A percentile compares a stretch with the other conserved stretches of the same genome.
phyloP scores from a whole-genome alignment of 1,140 invertebrate genomes.

The Drosophila lacteicornis region DNA sequence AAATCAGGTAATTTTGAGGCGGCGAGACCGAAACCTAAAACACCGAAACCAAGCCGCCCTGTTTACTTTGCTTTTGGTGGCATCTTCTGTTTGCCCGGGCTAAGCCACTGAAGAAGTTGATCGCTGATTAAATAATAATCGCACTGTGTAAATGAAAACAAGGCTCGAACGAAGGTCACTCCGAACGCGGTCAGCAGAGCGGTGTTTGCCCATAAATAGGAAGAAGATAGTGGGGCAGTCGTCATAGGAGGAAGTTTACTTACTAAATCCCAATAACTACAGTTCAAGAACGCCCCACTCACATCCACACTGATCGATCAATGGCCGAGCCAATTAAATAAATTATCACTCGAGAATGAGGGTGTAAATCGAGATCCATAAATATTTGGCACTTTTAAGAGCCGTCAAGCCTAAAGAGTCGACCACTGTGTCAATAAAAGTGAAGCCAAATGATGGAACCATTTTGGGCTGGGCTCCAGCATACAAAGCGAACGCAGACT shows the following conservation, averaged over 20 bases:
- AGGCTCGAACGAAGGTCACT: slow-evolving; percentile 25
- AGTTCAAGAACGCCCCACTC: slow-evolving; percentile 29
- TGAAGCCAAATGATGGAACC: slow-evolving; percentile 18
- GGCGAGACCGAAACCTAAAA: slow-evolving; percentile 21
- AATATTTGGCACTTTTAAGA: slow-evolving; percentile 67
- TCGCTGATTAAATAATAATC: slow-evolving; percentile 52
- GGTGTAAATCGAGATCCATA: slow-evolving; percentile 37
- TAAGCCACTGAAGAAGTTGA: slow-evolving; percentile 50
- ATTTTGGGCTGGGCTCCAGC: slow-evolving; percentile 30
- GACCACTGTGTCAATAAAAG: slow-evolving; percentile 44
- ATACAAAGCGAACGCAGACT: slow-evolving; percentile 12
- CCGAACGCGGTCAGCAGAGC: slow-evolving; percentile 21
- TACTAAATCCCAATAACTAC: slow-evolving; percentile 7
- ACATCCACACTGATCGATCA: slow-evolving; percentile 22
- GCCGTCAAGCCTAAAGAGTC: slow-evolving; percentile 25
- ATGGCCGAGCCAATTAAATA: slow-evolving; percentile 39
- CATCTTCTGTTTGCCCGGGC: slow-evolving; percentile 36
- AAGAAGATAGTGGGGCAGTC: background rate
- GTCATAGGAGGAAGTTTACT: slow-evolving; percentile 26
- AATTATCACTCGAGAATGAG: slow-evolving; percentile 38
- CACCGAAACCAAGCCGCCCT: slow-evolving; percentile 38
- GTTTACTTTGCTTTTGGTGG: slow-evolving; percentile 37
- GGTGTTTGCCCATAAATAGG: slow-evolving; percentile 10
- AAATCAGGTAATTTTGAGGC: slow-evolving; percentile 12
- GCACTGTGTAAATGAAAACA: slow-evolving; percentile 34